phyloP scores from a whole-genome alignment of 2,113 vertebrate genomes.

The Sterrhoptilus dennistouni region DNA sequence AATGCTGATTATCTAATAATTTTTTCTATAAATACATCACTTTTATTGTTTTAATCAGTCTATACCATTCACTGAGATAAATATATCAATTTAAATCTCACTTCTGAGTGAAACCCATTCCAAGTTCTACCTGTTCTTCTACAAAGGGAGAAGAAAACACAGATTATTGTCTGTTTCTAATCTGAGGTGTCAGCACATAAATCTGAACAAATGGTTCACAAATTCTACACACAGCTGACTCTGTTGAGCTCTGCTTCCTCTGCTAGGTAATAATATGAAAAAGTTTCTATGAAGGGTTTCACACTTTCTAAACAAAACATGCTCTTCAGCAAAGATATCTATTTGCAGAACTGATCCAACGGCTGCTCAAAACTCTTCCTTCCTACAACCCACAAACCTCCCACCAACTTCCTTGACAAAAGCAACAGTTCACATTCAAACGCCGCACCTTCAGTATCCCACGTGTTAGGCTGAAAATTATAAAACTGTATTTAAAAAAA shows the following conservation, averaged over 20 bases:
- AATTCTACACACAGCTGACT: neutral
- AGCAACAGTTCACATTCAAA: neutral
- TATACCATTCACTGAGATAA: neutral
- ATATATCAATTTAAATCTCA: neutral
- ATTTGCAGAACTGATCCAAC: slow-evolving; percentile 42
- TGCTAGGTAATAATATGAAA: neutral
- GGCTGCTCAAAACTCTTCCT: slow-evolving; percentile 36
- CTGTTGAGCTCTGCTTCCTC: neutral
- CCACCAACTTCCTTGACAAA: neutral
- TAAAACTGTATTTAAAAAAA: neutral
- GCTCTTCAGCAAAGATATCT: neutral
- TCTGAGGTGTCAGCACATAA: neutral
- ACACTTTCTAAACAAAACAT: neutral
- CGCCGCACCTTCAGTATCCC: neutral
- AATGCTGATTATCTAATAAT: neutral
- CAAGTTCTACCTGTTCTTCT: neutral
- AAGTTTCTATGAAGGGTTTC: neutral
- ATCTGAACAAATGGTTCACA: neutral
- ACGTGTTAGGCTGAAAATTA: neutral
- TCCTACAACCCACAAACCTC: neutral
- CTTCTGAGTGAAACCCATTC: neutral
- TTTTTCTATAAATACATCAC: neutral
- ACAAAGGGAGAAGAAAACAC: neutral
- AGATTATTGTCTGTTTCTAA: neutral
- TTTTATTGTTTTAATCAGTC: neutral